Conservation (phyloP, 2,888 invertebrate genomes). For the Lasioglossum figueresi region DNA sequence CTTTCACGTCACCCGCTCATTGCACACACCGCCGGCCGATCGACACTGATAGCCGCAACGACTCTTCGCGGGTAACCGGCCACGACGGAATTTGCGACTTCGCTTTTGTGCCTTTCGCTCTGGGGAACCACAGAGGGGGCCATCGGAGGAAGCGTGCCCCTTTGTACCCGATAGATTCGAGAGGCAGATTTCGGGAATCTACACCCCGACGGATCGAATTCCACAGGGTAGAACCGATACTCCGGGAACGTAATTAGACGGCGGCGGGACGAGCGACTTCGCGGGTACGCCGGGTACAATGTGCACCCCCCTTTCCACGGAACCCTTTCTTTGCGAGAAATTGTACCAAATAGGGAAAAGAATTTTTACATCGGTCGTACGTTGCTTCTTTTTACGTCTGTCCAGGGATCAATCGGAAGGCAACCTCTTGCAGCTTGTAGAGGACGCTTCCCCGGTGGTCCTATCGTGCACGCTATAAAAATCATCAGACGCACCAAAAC, state of each 20-base stretch:
- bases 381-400: no score
- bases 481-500: not conserved
- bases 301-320: not conserved
- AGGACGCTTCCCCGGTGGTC: not conserved
- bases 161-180: constrained; percentile 57
- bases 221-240: constrained; percentile 22
- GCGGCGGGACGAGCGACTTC: not conserved
- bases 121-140: constrained; percentile 32
- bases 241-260: constrained; percentile 39
- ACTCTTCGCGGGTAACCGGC: constrained; percentile 64
- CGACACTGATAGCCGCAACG: constrained; percentile 85
- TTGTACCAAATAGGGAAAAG: not conserved
- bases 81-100: constrained; percentile 71
- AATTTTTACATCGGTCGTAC: no score
- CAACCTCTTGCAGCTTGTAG: not conserved
- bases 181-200: constrained; percentile 51
- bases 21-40: constrained; percentile 76
- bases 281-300: not conserved
- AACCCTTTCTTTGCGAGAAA: not conserved
- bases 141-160: constrained; percentile 37
- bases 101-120: constrained; percentile 59
- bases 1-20: constrained; percentile 75
- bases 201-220: constrained; percentile 37
- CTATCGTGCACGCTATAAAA: not conserved
- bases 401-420: not conserved